phyloP scores from a whole-genome alignment of 1,140 invertebrate genomes.

The Pseudomyrmex pallidus region DNA sequence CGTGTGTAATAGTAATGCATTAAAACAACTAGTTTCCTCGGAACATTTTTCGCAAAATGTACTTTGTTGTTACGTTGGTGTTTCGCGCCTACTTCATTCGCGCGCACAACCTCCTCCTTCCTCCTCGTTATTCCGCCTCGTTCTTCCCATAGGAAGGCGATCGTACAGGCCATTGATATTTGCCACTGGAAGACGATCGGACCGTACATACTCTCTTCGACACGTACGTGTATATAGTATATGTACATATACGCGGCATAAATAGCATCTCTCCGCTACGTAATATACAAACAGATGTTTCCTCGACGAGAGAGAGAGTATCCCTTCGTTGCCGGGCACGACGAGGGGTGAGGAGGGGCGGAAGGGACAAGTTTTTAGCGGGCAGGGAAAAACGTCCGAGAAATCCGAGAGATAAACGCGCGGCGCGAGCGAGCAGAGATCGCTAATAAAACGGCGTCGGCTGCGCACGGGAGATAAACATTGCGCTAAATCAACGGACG shows the following conservation, averaged over 20 bases:
- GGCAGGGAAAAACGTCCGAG: conserved; percentile 44
- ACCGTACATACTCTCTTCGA: not conserved
- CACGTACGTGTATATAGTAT: not conserved
- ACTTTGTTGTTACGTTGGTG: not conserved
- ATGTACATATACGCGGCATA: not conserved
- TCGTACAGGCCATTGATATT: not conserved
- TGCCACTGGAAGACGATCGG: not conserved
- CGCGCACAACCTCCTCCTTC: too few relatives aligned
- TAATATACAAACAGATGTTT: conserved; percentile 45
- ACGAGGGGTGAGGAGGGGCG: not conserved
- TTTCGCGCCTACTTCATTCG: not conserved
- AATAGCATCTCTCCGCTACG: conserved; percentile 13
- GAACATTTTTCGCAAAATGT: conserved; percentile 9
- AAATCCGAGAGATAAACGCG: conserved; percentile 56
- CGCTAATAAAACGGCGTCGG: conserved; percentile 61
- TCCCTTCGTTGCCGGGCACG: conserved; percentile 12
- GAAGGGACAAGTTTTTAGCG: conserved; percentile 1
- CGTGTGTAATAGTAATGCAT: not conserved
- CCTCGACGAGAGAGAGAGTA: not conserved
- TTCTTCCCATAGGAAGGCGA: not conserved
- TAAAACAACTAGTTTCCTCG: not conserved
- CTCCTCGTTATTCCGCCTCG: not conserved
- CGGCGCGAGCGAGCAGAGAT: conserved; percentile 7
- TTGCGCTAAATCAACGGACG: conserved; percentile 65
- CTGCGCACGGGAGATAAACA: conserved; percentile 24